Conservation (phyloP, 2,888 invertebrate genomes). For the Rapana venosa region DNA sequence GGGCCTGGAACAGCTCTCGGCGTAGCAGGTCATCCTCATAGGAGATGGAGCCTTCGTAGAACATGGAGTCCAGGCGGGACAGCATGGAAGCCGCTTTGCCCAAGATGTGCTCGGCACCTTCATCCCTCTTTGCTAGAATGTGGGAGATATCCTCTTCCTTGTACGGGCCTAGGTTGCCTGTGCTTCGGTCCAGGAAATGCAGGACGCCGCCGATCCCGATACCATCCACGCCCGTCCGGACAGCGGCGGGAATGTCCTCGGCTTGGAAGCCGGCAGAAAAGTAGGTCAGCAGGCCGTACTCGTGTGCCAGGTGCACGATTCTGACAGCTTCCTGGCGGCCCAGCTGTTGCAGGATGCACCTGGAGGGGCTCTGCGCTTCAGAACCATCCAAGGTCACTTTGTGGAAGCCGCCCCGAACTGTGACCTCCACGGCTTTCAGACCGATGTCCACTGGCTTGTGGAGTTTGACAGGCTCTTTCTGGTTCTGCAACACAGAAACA, state of each 20-base stretch:
- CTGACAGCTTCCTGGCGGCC: constrained; percentile 51
- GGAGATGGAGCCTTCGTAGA: constrained; percentile 51
- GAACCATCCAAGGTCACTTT: constrained; percentile 57
- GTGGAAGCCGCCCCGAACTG: constrained; percentile 52
- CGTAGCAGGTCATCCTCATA: constrained; percentile 43
- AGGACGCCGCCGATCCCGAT: constrained; percentile 54
- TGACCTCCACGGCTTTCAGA: constrained; percentile 57
- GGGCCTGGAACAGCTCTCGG: constrained; percentile 39
- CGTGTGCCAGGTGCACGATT: constrained; percentile 53
- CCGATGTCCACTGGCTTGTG: constrained; percentile 56
- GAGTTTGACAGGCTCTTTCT: constrained; percentile 41
- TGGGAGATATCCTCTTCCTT: constrained; percentile 53
- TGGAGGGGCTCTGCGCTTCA: constrained; percentile 48
- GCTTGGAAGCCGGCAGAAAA: constrained; percentile 53
- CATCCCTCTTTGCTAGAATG: constrained; percentile 48
- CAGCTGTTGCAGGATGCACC: constrained; percentile 55
- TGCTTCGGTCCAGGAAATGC: constrained; percentile 48
- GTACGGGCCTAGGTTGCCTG: constrained; percentile 53
- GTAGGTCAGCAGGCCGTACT: constrained; percentile 52
- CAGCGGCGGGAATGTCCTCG: constrained; percentile 50
- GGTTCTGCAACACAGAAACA: background rate
- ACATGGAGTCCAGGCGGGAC: constrained; percentile 55
- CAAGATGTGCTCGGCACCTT: constrained; percentile 42
- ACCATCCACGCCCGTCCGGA: constrained; percentile 52
- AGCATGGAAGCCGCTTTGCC: constrained; percentile 51